phyloP scores from a whole-genome alignment of 1,140 invertebrate species.

The Listronotus oregonensis region DNA sequence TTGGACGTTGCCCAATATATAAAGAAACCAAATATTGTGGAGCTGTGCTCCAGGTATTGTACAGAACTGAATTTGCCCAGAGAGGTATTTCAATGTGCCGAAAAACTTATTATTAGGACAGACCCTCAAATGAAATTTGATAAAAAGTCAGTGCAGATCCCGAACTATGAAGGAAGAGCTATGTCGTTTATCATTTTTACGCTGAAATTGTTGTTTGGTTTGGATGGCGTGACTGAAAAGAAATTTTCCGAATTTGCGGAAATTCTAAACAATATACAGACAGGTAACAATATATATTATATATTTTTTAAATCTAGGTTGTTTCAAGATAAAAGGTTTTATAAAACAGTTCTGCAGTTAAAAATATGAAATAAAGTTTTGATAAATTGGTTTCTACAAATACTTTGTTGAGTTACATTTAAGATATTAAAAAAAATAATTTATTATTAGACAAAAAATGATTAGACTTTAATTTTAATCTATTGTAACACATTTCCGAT shows the following conservation, averaged over 20 bases:
- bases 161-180: slow-evolving; percentile 66
- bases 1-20: slow-evolving; percentile 55
- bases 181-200: slow-evolving; percentile 67
- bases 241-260: slow-evolving; percentile 61
- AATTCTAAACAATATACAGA: slow-evolving; percentile 56
- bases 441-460: too few relatives aligned
- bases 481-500: too few relatives aligned
- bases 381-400: too few relatives aligned
- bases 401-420: too few relatives aligned
- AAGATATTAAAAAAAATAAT: too few relatives aligned
- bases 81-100: slow-evolving; percentile 31
- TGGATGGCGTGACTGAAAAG: slow-evolving; percentile 68
- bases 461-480: too few relatives aligned
- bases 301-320: too few relatives aligned
- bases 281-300: slow-evolving; percentile 38
- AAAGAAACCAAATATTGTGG: slow-evolving; percentile 57
- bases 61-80: slow-evolving; percentile 62
- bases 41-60: slow-evolving; percentile 60
- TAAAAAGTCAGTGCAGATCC: slow-evolving; percentile 47
- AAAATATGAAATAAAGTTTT: too few relatives aligned
- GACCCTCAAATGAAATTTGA: slow-evolving; percentile 37
- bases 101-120: slow-evolving; percentile 40
- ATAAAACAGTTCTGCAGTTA: too few relatives aligned
- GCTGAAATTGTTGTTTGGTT: slow-evolving; percentile 65
- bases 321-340: too few relatives aligned